Evolutionary conservation across 2,797 vertebrate species (phyloP), one percentile per base, ranked within the genome.

Genomic region (Champsocephalus gunnari): DNA sequence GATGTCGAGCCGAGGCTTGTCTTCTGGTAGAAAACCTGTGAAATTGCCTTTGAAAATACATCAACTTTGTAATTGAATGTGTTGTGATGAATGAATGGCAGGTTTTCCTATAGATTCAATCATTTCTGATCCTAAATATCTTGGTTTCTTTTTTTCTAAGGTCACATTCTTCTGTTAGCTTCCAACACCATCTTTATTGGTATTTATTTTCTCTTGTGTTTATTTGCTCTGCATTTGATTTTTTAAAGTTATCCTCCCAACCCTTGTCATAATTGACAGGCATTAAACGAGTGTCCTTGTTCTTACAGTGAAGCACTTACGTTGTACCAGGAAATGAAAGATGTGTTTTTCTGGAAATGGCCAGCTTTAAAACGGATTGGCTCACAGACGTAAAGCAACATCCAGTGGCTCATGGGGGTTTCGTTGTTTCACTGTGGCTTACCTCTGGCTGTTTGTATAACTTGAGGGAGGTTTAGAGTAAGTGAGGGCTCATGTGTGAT

Each of bases 341-440:
- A 24, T 38, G 13, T 21, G 45, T 4, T 5, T 28, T 47, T 45
- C 32, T 21, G 14, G 11, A 70, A 65, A 65, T 43, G 24, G 38
- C 2, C n/a, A n/a, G n/a, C n/a, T 38, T 38, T 12, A 38, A 45
- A 19, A 43, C n/a, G 2, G n/a, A 44, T 12, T 16, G 8, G 3
- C 38, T 50, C 12, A 19, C 32, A 21, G 19, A 61, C 3, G 6
- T 51, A 8, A 59, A 19, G 55, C 58, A 48, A 50, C 34, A 32
- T 60, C 14, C 51, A 19, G 14, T 12, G 56, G 7, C 41, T 57
- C 10, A 14, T 13, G 24, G 32, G 55, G 38, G 34, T 60, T 51
- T 49, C 70, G 53, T 19, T 58, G 69, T 38, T 57, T 66, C 41
- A 66, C 17, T 13, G 44, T 60, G 63, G 65, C 51, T 54, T 55